Evolutionary conservation across 2,888 invertebrate species (phyloP), one percentile per base, ranked within the genome.

Genomic region (Laothoe populi): DNA sequence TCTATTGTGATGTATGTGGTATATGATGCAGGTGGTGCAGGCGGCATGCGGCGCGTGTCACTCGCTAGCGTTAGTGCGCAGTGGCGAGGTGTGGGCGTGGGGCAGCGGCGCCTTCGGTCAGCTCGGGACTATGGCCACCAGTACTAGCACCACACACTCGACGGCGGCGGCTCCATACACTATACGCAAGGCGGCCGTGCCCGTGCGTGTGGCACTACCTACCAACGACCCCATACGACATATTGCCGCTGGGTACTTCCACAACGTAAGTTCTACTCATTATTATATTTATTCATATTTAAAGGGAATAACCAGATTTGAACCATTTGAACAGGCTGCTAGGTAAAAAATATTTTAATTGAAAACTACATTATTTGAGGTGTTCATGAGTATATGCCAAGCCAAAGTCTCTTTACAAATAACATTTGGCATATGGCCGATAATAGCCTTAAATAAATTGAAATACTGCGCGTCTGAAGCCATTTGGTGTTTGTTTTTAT

Each of bases 101-200:
- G 96, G 96, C 23, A 96, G 96, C 62, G 96, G 95, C 68, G 95
- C 95, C 70, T 97, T 96, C 84, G 97, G 97, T 0, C 97, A 97
- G 83, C 90, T 97, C 26, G 97, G n/a, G n/a, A n/a, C n/a, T n/a
- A n/a, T n/a, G n/a, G n/a, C n/a, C n/a, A n/a, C n/a, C n/a, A n/a
- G n/a, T n/a, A n/a, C n/a, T n/a, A n/a, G 96, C 48, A 89, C 83
- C 53, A 94, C 83, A 48, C 94, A 85, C 21, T 31, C 31, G 5
- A n/a, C n/a, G n/a, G n/a, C n/a, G n/a, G n/a, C n/a, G n/a, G n/a
- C n/a, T n/a, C 26, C 2, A 26, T 5, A 26, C 31, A 0, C 31
- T 5, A 31, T 8, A 8, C 63, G 4, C 84, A 96, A 96, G 83
- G 94, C 94, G 69, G 93, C 95, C 0, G 89, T 87, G 74, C 96